These are phyloP conservation scores for Drosophila eohydei DNA, from an alignment of 2,888 invertebrate genomes.

Conservation along the genomic window DNA sequence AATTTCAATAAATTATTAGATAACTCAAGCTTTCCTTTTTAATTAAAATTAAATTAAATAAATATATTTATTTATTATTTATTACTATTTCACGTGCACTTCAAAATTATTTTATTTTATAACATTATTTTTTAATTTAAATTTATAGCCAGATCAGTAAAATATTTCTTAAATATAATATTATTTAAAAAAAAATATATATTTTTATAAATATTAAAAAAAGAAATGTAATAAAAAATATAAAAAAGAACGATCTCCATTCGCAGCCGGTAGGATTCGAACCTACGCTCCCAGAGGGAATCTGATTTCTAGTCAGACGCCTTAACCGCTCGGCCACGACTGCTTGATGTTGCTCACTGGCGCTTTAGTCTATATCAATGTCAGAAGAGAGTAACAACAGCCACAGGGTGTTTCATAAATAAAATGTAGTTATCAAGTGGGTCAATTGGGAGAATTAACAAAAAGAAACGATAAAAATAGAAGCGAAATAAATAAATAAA, in stretches of 20 bases:
- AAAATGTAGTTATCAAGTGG: conserved; percentile 24
- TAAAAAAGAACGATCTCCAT: conserved; percentile 76
- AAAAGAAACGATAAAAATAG: conserved; percentile 25
- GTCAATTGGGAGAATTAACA: conserved; percentile 25
- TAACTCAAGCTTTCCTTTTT: no score
- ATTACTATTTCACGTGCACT: no score
- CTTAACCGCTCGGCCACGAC: conserved; percentile 84
- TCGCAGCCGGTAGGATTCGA: conserved; percentile 80
- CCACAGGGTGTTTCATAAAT: conserved; percentile 6
- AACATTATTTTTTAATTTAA: no score
- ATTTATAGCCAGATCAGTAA: no score
- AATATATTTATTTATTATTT: no score
- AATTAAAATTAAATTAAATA: no score
- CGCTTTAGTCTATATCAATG: conserved; percentile 1
- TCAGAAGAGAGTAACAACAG: background rate
- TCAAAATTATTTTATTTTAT: no score
- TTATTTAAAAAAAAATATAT: background rate
- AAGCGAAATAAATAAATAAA: conserved; percentile 5
- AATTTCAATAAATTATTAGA: no score
- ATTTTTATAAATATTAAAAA: background rate
- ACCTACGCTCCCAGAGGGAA: conserved; percentile 84
- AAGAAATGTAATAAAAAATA: background rate
- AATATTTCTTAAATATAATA: background rate
- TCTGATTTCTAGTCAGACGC: conserved; percentile 84
- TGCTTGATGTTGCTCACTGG: conserved; percentile 39